Evolutionary conservation across 2,888 invertebrate genomes (phyloP), one percentile per base, ranked within the genome.

Genomic region (Scaptomyza tumidula): DNA sequence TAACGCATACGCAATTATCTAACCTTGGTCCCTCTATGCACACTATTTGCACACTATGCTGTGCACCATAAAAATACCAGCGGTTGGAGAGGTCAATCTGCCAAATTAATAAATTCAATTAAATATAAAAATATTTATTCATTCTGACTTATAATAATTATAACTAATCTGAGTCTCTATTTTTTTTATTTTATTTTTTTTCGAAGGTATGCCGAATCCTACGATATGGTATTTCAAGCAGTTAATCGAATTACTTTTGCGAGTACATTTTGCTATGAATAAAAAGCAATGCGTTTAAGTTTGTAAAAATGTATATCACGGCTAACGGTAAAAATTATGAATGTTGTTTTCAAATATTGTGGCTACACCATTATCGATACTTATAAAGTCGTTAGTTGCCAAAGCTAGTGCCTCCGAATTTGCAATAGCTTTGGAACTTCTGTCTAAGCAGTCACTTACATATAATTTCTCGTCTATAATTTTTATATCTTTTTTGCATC

Each of bases 261-360:
- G 6, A n/a, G 14, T 24, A 35, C 6, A 24, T 31, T 31, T 24
- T 37, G 13, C n/a, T 35, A 24, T 35, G 1, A 43, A 50, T 53
- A 75, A 75, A 61, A 57, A 80, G 84, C 84, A 83, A 80, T 84
- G 81, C 74, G 59, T 69, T 53, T 44, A 45, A 53, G 19, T 60
- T 43, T 16, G 3, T 24, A 14, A 4, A n/a, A n/a, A 31, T 27
- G 29, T 11, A 39, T 19, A 33, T 27, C 14, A 19, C 6, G 24
- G 45, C 46, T 63, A 64, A 73, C 63, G 73, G 39, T 73, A 63
- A 53, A 62, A 59, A 59, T 60, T 41, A 45, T 75, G 69, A 37
- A 61, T 46, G 65, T 65, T 77, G 54, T 57, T 75, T 61, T 86
- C 72, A 48, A 78, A 83, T 49, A 83, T 77, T 37, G 69, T 41